Conservation (phyloP, 2,888 invertebrate genomes). For the Ennomos erosarius region DNA sequence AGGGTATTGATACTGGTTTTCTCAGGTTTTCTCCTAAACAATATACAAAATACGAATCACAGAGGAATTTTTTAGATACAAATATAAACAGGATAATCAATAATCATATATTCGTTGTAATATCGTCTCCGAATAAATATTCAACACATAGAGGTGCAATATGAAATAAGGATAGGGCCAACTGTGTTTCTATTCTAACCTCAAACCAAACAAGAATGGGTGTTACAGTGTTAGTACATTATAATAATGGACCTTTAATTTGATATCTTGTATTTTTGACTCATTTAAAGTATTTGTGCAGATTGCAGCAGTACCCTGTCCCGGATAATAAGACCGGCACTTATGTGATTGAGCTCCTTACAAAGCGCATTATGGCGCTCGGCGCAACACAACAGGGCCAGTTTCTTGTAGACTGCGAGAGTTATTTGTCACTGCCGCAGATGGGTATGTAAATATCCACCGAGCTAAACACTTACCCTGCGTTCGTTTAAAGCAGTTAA, state of each 20-base stretch:
- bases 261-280: too few species aligned
- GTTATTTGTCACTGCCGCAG: constrained; percentile 92
- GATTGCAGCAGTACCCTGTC: constrained; percentile 94
- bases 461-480: too few species aligned
- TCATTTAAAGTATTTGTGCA: constrained; percentile 53
- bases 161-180: too few species aligned
- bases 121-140: too few species aligned
- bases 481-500: too few species aligned
- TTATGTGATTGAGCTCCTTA: constrained; percentile 93
- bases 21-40: too few species aligned
- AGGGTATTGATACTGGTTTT: too few species aligned
- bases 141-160: too few species aligned
- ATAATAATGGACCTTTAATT: background rate
- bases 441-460: constrained; percentile 76
- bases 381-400: constrained; percentile 96
- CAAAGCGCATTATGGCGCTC: constrained; percentile 93
- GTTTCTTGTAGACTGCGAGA: constrained; percentile 97
- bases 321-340: constrained; percentile 96
- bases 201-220: constrained; percentile 78
- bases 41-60: background rate
- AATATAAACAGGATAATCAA: too few species aligned
- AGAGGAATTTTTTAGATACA: too few species aligned
- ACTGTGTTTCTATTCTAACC: constrained; percentile 19
- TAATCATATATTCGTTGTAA: too few species aligned
- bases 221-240: constrained; percentile 84